Percentiles rank a stretch among this genome's conserved stretches.
These are phyloP conservation scores for Amaurobius ferox DNA, from an alignment of 2,888 invertebrate genomes.

Conservation along the genomic window DNA sequence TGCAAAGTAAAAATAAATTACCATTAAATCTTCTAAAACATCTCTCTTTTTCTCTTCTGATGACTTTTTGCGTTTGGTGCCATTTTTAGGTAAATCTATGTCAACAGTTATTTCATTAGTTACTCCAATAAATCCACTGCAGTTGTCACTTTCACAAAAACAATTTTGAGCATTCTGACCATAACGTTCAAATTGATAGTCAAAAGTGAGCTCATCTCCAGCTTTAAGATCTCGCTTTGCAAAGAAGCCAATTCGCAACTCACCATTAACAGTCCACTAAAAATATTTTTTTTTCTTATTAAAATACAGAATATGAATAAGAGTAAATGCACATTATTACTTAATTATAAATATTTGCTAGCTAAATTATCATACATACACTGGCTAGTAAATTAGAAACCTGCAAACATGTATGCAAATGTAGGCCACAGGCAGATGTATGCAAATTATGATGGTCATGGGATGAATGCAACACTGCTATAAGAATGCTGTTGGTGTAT, in stretches of 20 bases:
- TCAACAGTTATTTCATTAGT: constrained; percentile 72
- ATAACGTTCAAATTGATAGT: constrained; percentile 98
- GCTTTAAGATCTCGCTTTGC: constrained; percentile 87
- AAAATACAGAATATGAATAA: no score
- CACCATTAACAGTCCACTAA: constrained; percentile 81
- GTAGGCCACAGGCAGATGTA: no score
- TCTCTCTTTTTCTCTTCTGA: constrained; percentile 77
- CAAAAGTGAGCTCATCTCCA: constrained; percentile 98
- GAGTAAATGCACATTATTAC: no score
- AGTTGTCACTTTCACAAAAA: constrained; percentile 91
- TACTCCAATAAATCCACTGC: constrained; percentile 94
- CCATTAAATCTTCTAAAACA: constrained; percentile 83
- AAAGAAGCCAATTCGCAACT: constrained; percentile 97
- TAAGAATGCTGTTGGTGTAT: no score
- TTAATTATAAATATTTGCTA: no score
- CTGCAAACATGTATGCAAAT: no score
- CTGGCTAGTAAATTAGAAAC: no score
- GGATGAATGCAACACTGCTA: no score
- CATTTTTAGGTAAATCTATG: constrained; percentile 79
- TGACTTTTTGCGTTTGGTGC: constrained; percentile 59
- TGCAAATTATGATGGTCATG: no score
- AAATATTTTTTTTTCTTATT: constrained; percentile 73
- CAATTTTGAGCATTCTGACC: constrained; percentile 97
- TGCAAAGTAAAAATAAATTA: constrained; percentile 75
- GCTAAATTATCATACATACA: no score